These are phyloP conservation scores for Stichodactyla helianthus DNA, from an alignment of 64 coral and sea anemone species.

Conservation along the genomic window DNA sequence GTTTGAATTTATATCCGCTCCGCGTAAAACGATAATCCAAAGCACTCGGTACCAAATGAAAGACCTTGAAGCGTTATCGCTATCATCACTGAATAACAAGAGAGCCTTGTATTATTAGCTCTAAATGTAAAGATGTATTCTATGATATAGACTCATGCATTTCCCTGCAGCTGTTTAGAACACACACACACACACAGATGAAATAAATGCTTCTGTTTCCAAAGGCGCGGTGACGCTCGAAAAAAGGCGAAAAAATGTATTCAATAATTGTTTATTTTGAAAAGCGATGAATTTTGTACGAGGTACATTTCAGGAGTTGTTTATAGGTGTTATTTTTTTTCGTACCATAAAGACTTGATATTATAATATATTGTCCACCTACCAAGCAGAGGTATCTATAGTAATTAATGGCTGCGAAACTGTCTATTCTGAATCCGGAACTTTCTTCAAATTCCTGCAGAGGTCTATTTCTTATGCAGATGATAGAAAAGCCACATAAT, in stretches of 20 bases:
- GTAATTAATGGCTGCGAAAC: neutral
- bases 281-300: neutral
- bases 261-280: neutral
- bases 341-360: neutral
- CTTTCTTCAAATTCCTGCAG: neutral
- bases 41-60: conserved; percentile 1
- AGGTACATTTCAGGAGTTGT: neutral
- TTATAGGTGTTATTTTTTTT: neutral
- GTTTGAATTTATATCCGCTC: neutral
- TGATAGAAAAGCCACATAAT: neutral
- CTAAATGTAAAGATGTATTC: neutral
- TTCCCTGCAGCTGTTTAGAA: neutral
- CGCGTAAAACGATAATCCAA: neutral
- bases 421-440: neutral
- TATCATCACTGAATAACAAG: neutral
- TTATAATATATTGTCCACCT: neutral
- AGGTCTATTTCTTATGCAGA: neutral
- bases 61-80: conserved; percentile 1
- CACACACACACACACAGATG: neutral
- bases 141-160: neutral
- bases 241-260: neutral
- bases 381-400: neutral
- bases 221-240: neutral
- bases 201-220: neutral
- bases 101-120: conserved; percentile 5